Evolutionary conservation across 2,797 vertebrate species (phyloP).

Genomic region (Coccyzus lansbergi): DNA sequence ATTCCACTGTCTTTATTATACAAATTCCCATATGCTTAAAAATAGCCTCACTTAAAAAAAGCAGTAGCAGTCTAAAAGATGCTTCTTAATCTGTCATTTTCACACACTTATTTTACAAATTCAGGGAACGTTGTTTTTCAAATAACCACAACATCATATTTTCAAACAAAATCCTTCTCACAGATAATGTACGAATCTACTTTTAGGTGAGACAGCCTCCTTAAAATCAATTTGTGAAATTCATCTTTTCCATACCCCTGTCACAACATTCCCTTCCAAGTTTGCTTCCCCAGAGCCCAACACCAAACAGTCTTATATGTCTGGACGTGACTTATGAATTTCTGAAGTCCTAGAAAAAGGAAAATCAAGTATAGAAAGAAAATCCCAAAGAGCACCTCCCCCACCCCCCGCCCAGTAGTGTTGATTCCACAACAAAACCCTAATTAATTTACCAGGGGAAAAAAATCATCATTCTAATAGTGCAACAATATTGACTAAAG

Average conservation of each 20-base stretch:
- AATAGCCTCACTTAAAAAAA: slow-evolving; percentile 42
- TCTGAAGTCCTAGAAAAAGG: neutral
- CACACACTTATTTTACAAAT: slow-evolving; percentile 26
- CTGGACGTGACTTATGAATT: neutral
- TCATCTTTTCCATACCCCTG: neutral
- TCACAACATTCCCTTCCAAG: neutral
- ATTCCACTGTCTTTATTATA: slow-evolving; percentile 30
- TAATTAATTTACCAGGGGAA: neutral
- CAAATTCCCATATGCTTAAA: slow-evolving; percentile 42
- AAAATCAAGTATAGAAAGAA: neutral
- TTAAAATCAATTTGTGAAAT: neutral
- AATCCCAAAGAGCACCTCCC: neutral
- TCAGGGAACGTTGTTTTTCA: neutral
- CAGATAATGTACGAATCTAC: neutral
- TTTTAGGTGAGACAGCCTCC: neutral
- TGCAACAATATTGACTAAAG: neutral
- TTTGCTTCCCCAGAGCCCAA: neutral
- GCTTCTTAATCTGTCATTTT: slow-evolving; percentile 34
- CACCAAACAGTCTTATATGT: neutral
- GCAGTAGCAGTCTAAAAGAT: slow-evolving; percentile 15
- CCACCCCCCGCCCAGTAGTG: neutral
- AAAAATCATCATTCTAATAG: neutral
- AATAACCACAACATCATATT: neutral
- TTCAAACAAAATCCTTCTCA: neutral
- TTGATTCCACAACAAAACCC: neutral